Percentiles rank a stretch among this genome's conserved stretches.
Conservation (phyloP, 1,140 invertebrate species). For the Lordiphosa stackelbergi region DNA sequence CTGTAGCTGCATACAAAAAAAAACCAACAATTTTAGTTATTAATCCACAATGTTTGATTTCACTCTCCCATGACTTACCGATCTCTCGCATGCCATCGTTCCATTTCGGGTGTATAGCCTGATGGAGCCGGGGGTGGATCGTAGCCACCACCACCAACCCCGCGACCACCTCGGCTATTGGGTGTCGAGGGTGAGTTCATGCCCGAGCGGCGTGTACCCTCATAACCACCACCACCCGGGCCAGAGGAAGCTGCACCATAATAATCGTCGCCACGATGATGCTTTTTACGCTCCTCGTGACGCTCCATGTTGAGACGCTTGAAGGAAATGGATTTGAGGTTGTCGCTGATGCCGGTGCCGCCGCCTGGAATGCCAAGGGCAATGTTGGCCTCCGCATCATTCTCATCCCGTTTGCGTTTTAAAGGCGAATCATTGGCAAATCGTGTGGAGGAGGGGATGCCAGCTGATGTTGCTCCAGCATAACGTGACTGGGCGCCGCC, state of each 20-base stretch:
- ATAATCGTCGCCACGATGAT: conserved; percentile 57
- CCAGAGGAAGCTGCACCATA: conserved; percentile 29
- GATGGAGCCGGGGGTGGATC: conserved; percentile 42
- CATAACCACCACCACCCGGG: conserved; percentile 34
- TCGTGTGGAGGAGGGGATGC: conserved; percentile 52
- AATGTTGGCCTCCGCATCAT: conserved; percentile 43
- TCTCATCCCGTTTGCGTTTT: conserved; percentile 76
- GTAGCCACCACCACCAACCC: conserved; percentile 32
- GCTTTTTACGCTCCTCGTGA: conserved; percentile 65
- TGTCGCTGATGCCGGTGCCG: conserved; percentile 46
- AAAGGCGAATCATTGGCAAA: conserved; percentile 77
- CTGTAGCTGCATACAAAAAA: conserved; percentile 45
- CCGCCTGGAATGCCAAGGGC: conserved; percentile 17
- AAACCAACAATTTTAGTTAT: no score
- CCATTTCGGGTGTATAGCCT: conserved; percentile 48
- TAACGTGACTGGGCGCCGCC: conserved; percentile 18
- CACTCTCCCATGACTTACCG: conserved; percentile 32
- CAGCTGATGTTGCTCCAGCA: conserved; percentile 29
- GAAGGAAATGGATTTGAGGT: conserved; percentile 62
- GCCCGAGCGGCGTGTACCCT: conserved; percentile 44
- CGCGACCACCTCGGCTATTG: conserved; percentile 23
- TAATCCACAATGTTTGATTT: neutral
- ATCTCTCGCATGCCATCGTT: conserved; percentile 59
- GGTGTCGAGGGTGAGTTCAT: conserved; percentile 55
- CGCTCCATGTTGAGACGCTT: conserved; percentile 67